Conservation (phyloP, 1,140 invertebrate species). For the Zophobas morio region DNA sequence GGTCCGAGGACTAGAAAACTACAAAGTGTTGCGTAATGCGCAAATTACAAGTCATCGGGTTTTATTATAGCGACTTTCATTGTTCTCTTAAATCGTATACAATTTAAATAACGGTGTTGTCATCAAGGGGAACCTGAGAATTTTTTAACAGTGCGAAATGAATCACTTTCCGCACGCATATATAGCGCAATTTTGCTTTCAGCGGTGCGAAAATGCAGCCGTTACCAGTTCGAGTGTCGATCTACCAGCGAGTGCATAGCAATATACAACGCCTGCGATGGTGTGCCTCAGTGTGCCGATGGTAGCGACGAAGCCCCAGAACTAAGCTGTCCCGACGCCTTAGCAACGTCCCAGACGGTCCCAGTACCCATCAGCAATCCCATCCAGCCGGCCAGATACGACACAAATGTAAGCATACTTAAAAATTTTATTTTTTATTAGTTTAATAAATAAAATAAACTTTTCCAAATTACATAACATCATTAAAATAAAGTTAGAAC, state of each 20-base stretch:
- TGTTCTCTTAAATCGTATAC: too few relatives aligned
- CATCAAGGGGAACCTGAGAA: too few relatives aligned
- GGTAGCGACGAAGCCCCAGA: slow-evolving; percentile 91
- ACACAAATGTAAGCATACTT: slow-evolving; percentile 49
- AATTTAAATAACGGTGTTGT: too few relatives aligned
- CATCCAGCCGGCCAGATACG: slow-evolving; percentile 43
- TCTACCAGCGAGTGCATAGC: slow-evolving; percentile 92
- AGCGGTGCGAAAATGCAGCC: slow-evolving; percentile 73
- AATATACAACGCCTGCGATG: slow-evolving; percentile 96
- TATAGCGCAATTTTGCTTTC: slow-evolving; percentile 38
- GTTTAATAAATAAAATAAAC: too few relatives aligned
- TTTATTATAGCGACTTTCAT: too few relatives aligned
- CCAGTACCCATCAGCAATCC: slow-evolving; percentile 33
- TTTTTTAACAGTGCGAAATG: too few relatives aligned
- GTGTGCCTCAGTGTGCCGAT: slow-evolving; percentile 93
- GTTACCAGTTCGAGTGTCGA: slow-evolving; percentile 90
- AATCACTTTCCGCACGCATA: too few relatives aligned
- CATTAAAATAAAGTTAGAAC: slow-evolving; percentile 5
- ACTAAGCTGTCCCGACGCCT: slow-evolving; percentile 77
- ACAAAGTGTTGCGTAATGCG: too few relatives aligned
- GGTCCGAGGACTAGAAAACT: too few relatives aligned
- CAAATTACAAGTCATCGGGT: too few relatives aligned
- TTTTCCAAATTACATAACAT: too few relatives aligned
- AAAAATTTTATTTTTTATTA: too few relatives aligned
- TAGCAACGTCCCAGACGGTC: slow-evolving; percentile 36